Base-by-base conservation (phyloP, 2,888 invertebrate species). In the Calephelis perditalis region DNA sequence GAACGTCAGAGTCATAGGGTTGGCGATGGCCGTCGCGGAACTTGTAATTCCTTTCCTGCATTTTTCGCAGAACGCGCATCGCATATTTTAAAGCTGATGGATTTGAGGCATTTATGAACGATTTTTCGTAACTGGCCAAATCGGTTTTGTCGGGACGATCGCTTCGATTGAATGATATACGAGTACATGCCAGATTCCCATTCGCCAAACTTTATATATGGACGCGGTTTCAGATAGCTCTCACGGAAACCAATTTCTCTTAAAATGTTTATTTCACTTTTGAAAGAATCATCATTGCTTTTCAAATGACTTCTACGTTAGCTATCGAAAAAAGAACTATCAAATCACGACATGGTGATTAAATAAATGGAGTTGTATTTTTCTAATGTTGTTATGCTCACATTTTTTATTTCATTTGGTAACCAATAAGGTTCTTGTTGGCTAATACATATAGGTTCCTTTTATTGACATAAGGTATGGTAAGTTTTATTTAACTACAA, bases 51-150 rank as follows among this genome's bases (percentile, higher is more conserved):
- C 73, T 65, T 66, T 68, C 70, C 70, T 73, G 74, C 73, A 54
- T 74, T 76, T 72, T 73, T 69, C 65, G 67, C 59, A 57, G 62
- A 60, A 76, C 76, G 76, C 71, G 70, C 56, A 57, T 61, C 67
- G 76, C 71, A 76, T 77, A 74, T 72, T 72, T 73, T 68, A 74
- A 62, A 44, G 63, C 66, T 62, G 68, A 67, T 72, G 69, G 68
- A 65, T 66, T 61, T 62, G 59, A 45, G 61, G 63, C 62, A 62
- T 49, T 52, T 59, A 11, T 57, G 44, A 56, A 57, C 46, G 61
- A 58, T 37, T 56, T 62, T 63, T 60, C 52, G 46, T 26, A 52
- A 54, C 35, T 45, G 57, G 45, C 54, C 54, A 65, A 63, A 45
- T 65, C 46, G 52, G 56, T 60, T 56, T 54, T 54, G 52, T 54